Evolutionary conservation across 2,113 vertebrate species (phyloP), one percentile per base, ranked within the genome.

Genomic region (Myocastor coypus): DNA sequence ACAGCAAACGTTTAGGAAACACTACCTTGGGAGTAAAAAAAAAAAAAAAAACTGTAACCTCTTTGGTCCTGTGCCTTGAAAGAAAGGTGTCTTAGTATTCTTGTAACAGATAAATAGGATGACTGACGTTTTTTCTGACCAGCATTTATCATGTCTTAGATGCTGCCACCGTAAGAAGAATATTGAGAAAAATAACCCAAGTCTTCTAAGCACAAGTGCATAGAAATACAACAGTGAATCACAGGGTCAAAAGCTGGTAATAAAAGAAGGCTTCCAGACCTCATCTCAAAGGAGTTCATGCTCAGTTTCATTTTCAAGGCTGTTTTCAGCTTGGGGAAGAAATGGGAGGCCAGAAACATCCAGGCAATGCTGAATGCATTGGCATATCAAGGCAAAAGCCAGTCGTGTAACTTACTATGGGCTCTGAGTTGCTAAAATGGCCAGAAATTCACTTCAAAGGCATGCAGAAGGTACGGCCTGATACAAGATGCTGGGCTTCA

Each of bases 361-460:
- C 93, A 90, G 89, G 88, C 85, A 95, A 95, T 95, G 96, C 95
- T 82, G 89, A 30, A 94, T 97, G 96, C 89, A 87, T 96, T 89
- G 32, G 34, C 84, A 91, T 96, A 96, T 97, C 85, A 96, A 97
- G 95, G 95, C 95, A 97, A 97, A 83, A 96, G 77, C 94, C 97
- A 96, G 97, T 94, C 89, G 68, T 17, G 46, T 94, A 85, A 91
- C 4, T 40, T 93, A 88, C 20, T 8, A 97, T 91, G 92, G 85
- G 28, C 89, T 85, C 89, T 87, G 92, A 97, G 95, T 86, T 94
- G 32, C 93, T 94, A 17, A 81, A 64, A 96, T 71, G 89, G 92
- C 68, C 92, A 87, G 97, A 90, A 86, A 40, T 95, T 97, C 91
- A 69, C 82, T 71, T 87, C 61, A 61, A 94, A 78, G 7, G 12